phyloP scores from a whole-genome alignment of 2,113 vertebrate genomes.

The Danionella cerebrum region DNA sequence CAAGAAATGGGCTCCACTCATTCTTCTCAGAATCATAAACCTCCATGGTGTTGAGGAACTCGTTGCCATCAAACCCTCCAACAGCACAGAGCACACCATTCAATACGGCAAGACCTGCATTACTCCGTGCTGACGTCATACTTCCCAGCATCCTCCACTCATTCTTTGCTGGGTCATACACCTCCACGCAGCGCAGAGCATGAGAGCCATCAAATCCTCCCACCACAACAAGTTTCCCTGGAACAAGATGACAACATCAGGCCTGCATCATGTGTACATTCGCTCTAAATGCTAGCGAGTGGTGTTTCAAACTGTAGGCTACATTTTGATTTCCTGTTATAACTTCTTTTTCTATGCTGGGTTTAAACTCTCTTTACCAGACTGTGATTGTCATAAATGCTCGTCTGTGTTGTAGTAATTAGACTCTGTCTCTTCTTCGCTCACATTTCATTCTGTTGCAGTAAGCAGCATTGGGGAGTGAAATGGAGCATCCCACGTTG shows the following conservation, averaged over 20 bases:
- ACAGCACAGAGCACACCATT: constrained; percentile 78
- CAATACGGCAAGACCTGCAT: constrained; percentile 79
- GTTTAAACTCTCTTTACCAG: no score
- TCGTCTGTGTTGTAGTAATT: no score
- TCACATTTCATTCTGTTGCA: no score
- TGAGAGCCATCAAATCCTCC: constrained; percentile 91
- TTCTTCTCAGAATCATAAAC: constrained; percentile 77
- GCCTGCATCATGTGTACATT: neutral
- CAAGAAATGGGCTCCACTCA: constrained; percentile 85
- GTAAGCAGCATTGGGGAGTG: no score
- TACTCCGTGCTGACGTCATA: constrained; percentile 88
- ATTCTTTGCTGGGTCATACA: constrained; percentile 82
- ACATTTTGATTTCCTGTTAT: no score
- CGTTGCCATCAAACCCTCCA: constrained; percentile 95
- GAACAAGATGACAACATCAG: neutral
- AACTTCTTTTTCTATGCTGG: no score
- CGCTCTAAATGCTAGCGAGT: no score
- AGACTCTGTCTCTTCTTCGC: no score
- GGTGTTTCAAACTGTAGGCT: no score
- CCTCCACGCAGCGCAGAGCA: constrained; percentile 85
- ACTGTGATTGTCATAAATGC: no score
- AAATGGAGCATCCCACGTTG: no score
- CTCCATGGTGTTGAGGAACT: constrained; percentile 90
- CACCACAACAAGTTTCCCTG: constrained; percentile 87
- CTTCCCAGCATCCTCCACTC: constrained; percentile 91